Conservation (phyloP, 2,113 vertebrate species). For the Formicarius rufipectus region DNA sequence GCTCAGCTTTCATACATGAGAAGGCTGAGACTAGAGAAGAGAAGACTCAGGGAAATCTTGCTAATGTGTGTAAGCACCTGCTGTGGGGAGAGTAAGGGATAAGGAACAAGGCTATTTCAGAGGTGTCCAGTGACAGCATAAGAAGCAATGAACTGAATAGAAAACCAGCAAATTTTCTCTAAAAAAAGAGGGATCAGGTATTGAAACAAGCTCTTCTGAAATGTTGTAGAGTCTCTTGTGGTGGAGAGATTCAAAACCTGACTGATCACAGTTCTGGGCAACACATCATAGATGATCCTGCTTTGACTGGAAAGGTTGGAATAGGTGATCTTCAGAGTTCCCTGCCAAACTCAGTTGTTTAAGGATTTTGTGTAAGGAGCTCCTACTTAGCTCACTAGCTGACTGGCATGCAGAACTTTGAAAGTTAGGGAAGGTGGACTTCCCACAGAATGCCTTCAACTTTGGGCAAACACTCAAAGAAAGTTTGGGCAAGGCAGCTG, state of each 20-base stretch:
- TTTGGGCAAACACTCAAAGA: neutral
- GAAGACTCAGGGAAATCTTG: neutral
- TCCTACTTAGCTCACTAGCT: neutral
- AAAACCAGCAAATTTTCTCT: neutral
- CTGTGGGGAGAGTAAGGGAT: neutral
- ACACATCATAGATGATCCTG: rapidly evolving
- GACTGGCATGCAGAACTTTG: neutral
- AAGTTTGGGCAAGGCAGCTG: neutral
- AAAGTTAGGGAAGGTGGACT: neutral
- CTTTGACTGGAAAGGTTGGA: neutral
- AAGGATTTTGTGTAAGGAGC: neutral
- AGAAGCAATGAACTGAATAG: too few relatives aligned
- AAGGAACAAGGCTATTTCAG: too few relatives aligned
- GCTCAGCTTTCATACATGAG: neutral
- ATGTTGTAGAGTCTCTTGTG: neutral
- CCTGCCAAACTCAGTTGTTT: neutral
- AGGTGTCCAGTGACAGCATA: too few relatives aligned
- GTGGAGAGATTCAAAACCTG: neutral
- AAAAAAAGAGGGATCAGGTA: neutral
- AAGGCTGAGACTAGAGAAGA: neutral
- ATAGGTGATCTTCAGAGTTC: neutral
- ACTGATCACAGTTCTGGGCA: neutral
- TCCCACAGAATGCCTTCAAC: neutral
- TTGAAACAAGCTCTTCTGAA: neutral
- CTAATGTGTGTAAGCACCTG: neutral